A percentile compares a stretch with the other conserved stretches of the same genome.
These are phyloP conservation scores for Channallabes apus DNA, from an alignment of 2,797 vertebrate species.

Conservation along the genomic window DNA sequence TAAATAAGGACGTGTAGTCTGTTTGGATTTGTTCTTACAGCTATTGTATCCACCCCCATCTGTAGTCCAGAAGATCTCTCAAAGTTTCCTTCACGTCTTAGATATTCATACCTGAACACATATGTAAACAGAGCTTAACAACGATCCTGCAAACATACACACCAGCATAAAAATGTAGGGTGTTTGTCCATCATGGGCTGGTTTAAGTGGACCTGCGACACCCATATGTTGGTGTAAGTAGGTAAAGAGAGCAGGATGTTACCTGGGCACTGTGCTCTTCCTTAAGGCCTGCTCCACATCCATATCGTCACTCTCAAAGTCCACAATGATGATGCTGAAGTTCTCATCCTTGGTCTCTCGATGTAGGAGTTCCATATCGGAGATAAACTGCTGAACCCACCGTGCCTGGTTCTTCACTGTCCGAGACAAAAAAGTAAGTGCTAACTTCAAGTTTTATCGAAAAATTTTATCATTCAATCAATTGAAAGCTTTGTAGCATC, in stretches of 20 bases:
- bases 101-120: slow-evolving; percentile 77
- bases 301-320: slow-evolving; percentile 98
- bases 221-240: slow-evolving; percentile 6
- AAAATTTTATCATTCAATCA: too few species aligned
- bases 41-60: slow-evolving; percentile 77
- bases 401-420: slow-evolving; percentile 98
- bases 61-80: slow-evolving; percentile 84
- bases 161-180: neutral
- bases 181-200: neutral
- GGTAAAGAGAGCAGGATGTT: slow-evolving; percentile 12
- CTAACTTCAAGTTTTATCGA: neutral
- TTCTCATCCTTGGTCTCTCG: slow-evolving; percentile 82
- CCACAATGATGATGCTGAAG: slow-evolving; percentile 93
- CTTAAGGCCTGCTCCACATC: slow-evolving; percentile 87
- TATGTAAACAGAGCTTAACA: neutral
- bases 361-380: slow-evolving; percentile 89
- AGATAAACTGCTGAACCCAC: slow-evolving; percentile 97
- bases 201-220: neutral
- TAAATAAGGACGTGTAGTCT: neutral
- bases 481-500: too few species aligned
- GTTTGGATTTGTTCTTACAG: slow-evolving; percentile 65
- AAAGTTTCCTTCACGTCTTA: slow-evolving; percentile 80
- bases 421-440: slow-evolving; percentile 21
- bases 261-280: slow-evolving; percentile 84
- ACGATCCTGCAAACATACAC: neutral